Conservation (phyloP, 2,113 vertebrate species). For the Vanacampus margaritifer region DNA sequence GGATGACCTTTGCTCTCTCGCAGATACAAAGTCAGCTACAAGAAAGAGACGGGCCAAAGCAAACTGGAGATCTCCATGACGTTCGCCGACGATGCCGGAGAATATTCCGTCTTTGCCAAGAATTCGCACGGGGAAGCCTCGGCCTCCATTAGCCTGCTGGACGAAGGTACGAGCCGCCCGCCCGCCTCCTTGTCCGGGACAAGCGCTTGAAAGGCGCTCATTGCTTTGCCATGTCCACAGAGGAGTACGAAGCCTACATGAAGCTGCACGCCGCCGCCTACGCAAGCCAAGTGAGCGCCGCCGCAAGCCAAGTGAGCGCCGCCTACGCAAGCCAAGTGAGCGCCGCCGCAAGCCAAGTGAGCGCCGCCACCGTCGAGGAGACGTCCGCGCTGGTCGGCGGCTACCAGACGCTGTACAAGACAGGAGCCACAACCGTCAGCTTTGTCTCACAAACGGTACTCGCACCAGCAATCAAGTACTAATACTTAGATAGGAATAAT, state of each 20-base stretch:
- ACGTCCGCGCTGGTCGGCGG: slow-evolving; percentile 79
- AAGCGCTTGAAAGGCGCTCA: background rate
- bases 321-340: slow-evolving; percentile 84
- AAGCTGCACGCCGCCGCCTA: slow-evolving; percentile 84
- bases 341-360: too few species aligned
- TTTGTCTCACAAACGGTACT: slow-evolving; percentile 86
- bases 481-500: too few species aligned
- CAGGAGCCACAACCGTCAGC: slow-evolving; percentile 80
- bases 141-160: slow-evolving; percentile 81
- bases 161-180: slow-evolving; percentile 79
- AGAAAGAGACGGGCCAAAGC: slow-evolving; percentile 87
- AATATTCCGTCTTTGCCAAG: slow-evolving; percentile 83
- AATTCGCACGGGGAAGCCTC: slow-evolving; percentile 86
- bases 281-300: slow-evolving; percentile 78
- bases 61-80: slow-evolving; percentile 95
- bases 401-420: slow-evolving; percentile 87
- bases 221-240: slow-evolving; percentile 59
- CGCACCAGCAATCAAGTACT: too few species aligned
- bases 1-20: background rate
- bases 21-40: slow-evolving; percentile 89
- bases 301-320: too few species aligned
- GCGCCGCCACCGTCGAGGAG: slow-evolving; percentile 79
- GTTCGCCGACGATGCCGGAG: slow-evolving; percentile 92
- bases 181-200: too few species aligned
- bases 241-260: slow-evolving; percentile 85